Base-by-base conservation (phyloP, 2,113 vertebrate species). In the Lophotis ruficrista region DNA sequence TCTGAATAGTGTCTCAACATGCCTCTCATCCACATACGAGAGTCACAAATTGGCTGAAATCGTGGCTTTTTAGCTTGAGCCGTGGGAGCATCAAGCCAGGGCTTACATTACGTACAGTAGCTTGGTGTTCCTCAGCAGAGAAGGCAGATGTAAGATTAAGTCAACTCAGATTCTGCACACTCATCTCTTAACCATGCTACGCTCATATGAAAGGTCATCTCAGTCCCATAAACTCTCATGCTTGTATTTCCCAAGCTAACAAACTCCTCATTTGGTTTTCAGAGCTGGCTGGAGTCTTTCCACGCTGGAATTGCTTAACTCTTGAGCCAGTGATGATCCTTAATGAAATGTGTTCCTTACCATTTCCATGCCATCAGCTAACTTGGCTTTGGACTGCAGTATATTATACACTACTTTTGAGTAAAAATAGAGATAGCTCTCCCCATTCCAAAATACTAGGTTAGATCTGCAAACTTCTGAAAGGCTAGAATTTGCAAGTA, bases 141-240 rank as follows among this genome's bases (percentile, higher is more conserved):
- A 47, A 38, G 35, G 58, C 75, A 80, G 88, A 88, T 61, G 22
- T 53, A 70, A 93, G 71, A 92, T 89, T 77, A 95, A 88, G 45
- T 15, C 75, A 90, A 54, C 47, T 61, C 79, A 61, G 58, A 65
- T 37, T 43, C 78, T 91, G 57, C 61, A 85, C 84, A 79, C 27
- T 93, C 88, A 94, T 83, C 38, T 93, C 85, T 82, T 33, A 80
- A 83, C 66, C 54, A 77, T 2, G 4, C 47, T 72, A 57, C 3
- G 10, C 58, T 90, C 75, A 5, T 21, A 62, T 4, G 15, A 96
- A 94, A 96, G 92, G 85, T 95, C 92, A 92, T 66, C 83, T 95
- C 86, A 77, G 86, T 85, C 71, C 54, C 79, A 93, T 41, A 88
- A 77, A 66, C 68, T 80, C 66, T 65, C 15, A 30, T 23, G 51